These are phyloP conservation scores for Coptodon bakossiorum DNA, from an alignment of 2,113 vertebrate genomes.

Conservation along the genomic window DNA sequence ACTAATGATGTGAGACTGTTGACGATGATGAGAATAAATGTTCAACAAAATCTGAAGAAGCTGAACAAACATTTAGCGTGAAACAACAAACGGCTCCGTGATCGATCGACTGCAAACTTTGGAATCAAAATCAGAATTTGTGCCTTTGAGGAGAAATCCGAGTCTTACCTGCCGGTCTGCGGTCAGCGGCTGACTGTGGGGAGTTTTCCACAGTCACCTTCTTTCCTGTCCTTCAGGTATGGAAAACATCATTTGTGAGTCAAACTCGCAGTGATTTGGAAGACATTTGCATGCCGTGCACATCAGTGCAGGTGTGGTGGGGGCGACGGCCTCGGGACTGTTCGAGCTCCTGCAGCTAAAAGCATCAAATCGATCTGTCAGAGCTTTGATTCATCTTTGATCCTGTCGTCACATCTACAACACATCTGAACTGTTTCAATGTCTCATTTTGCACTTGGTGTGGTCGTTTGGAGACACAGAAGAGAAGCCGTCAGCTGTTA, in stretches of 20 bases:
- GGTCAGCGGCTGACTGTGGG: background rate
- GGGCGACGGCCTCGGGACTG: background rate
- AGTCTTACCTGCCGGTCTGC: background rate
- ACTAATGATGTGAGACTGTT: background rate
- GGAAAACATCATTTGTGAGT: constrained; percentile 45
- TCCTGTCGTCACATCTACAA: background rate
- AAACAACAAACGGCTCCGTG: background rate
- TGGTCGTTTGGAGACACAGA: background rate
- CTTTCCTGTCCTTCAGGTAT: background rate
- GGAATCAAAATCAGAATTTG: accelerated
- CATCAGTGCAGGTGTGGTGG: background rate
- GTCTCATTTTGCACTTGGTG: background rate
- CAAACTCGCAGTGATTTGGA: constrained; percentile 39
- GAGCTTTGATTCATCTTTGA: background rate
- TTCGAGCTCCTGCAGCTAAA: background rate
- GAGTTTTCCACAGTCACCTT: background rate
- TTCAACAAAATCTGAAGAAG: background rate
- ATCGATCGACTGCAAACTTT: background rate
- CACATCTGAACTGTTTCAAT: background rate
- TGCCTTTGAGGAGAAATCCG: background rate
- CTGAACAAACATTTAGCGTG: background rate
- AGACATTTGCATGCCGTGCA: constrained; percentile 49
- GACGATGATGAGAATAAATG: background rate
- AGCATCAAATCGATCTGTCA: background rate
- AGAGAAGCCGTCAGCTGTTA: background rate